Conservation (phyloP, 2,113 vertebrate species). For the Pampusana beccarii region DNA sequence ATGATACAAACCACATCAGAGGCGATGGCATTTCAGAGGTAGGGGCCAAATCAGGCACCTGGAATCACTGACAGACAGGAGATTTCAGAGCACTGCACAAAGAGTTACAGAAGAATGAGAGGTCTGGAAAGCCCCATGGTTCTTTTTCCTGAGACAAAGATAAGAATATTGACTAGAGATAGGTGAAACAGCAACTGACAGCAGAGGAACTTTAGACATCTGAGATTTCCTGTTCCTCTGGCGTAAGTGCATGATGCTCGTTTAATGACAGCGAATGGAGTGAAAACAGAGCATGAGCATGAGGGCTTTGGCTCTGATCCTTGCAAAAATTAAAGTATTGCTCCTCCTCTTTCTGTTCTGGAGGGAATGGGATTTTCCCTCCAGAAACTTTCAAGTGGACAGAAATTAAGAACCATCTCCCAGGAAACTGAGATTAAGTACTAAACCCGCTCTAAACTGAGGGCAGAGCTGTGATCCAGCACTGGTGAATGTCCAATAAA, state of each 20-base stretch:
- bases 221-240: conserved; percentile 44
- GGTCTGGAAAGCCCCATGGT: conserved; percentile 32
- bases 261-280: background rate
- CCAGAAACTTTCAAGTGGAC: background rate
- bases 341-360: background rate
- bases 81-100: background rate
- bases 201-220: conserved; percentile 20
- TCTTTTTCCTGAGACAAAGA: conserved; percentile 53
- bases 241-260: background rate
- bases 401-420: background rate
- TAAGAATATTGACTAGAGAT: conserved; percentile 52
- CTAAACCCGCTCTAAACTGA: background rate
- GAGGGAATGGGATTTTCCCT: background rate
- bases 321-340: background rate
- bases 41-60: conserved; percentile 34
- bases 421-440: background rate
- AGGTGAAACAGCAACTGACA: conserved; percentile 41
- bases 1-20: background rate
- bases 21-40: background rate
- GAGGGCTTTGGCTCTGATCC: background rate
- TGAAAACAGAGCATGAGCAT: background rate
- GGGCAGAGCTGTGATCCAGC: background rate
- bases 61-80: background rate
- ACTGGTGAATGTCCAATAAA: background rate
- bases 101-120: conserved; percentile 47